Percentiles rank a stretch among this genome's conserved stretches.
These are phyloP conservation scores for Sialia sialis DNA, from an alignment of 2,113 vertebrate species.

Conservation along the genomic window DNA sequence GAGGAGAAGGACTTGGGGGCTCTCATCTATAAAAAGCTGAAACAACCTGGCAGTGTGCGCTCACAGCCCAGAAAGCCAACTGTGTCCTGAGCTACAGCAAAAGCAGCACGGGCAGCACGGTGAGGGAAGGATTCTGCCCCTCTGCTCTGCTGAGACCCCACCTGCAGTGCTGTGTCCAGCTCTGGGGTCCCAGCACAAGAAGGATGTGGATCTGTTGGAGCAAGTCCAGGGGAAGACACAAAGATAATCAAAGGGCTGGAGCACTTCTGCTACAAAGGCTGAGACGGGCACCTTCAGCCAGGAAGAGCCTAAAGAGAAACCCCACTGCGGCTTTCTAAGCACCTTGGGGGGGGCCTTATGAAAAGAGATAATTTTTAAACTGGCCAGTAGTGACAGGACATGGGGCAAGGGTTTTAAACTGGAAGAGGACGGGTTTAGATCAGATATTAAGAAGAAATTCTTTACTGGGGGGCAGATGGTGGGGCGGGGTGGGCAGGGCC, in stretches of 20 bases:
- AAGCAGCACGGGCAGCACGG: neutral
- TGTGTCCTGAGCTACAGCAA: neutral
- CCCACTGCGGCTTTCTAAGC: rapidly evolving
- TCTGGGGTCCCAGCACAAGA: neutral
- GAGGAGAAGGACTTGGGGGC: neutral
- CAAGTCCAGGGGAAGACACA: neutral
- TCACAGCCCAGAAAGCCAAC: neutral
- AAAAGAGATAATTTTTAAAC: neutral
- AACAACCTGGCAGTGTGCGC: neutral
- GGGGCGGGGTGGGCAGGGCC: no score
- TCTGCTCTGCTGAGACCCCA: neutral
- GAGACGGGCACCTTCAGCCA: no score
- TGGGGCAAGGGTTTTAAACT: neutral
- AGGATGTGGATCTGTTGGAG: neutral
- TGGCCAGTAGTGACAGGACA: neutral
- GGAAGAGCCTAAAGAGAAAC: neutral
- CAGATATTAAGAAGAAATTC: neutral
- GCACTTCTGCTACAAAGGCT: neutral
- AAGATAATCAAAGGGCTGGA: neutral
- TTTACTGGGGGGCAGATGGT: neutral
- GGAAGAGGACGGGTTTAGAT: neutral
- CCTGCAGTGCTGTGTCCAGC: neutral
- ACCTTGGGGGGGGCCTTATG: neutral
- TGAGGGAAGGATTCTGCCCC: neutral
- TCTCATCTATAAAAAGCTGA: neutral